Conservation (phyloP, 2,888 invertebrate genomes). For the Hydriomena furcata region DNA sequence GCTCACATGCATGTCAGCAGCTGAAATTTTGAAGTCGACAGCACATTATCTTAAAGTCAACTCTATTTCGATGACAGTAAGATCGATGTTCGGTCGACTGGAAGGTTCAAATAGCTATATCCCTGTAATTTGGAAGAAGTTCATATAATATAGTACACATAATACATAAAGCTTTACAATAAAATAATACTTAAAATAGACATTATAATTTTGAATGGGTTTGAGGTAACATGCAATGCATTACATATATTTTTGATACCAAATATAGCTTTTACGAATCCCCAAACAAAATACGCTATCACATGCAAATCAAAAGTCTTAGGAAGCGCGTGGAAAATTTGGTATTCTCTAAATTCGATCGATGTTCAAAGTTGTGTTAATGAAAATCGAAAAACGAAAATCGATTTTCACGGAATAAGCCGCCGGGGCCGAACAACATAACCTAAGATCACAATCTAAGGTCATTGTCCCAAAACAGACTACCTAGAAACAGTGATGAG, state of each 20-base stretch:
- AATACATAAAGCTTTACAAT: neutral
- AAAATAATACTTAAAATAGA: slow-evolving; percentile 4
- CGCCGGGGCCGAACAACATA: too few relatives aligned
- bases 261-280: too few relatives aligned
- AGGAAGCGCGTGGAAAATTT: too few relatives aligned
- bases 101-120: slow-evolving; percentile 1
- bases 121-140: slow-evolving; percentile 23
- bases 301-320: too few relatives aligned
- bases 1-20: slow-evolving; percentile 32
- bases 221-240: slow-evolving; percentile 9
- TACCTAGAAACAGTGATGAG: too few relatives aligned
- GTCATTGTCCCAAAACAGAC: too few relatives aligned
- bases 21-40: slow-evolving; percentile 27
- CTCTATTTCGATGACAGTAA: neutral
- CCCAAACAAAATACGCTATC: neutral
- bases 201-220: slow-evolving; percentile 15
- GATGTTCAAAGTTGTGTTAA: too few relatives aligned
- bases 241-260: neutral
- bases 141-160: slow-evolving; percentile 11
- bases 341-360: too few relatives aligned
- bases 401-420: too few relatives aligned
- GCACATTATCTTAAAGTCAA: slow-evolving; percentile 13
- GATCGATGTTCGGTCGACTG: slow-evolving; percentile 9
- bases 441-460: too few relatives aligned
- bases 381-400: too few relatives aligned